Base-by-base conservation (phyloP, 1,140 invertebrate genomes). In the Bathynomus jamesi region DNA sequence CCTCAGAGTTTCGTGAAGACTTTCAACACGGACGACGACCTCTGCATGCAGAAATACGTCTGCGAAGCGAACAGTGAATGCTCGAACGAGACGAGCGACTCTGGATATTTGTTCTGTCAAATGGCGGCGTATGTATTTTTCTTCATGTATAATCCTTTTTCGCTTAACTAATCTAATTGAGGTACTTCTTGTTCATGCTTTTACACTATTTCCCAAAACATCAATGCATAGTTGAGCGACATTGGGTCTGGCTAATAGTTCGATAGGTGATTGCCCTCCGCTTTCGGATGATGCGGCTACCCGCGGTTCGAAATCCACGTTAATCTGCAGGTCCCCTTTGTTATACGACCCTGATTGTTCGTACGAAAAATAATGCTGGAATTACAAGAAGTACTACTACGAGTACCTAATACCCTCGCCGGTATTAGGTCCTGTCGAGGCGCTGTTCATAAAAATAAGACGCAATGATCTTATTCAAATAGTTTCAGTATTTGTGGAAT, bases 31-130 rank as follows among this genome's bases (percentile, higher is more conserved):
- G 85, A 86, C 21, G 89, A 94, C 78, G 90, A 92, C 77, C 85
- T 85, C 72, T 93, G 91, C 80, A 87, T 89, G 80, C 88, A 89
- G 84, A 92, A 87, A 81, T 91, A 87, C 83, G 86, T 95, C 61
- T 96, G 94, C 80, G 91, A 95, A 79, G 93, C 93, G 2, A 94
- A 91, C 80, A 89, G 86, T 25, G 92, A 94, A 80, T 95, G 93
- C 81, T 86, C 90, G n/a, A 85, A 85, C 8, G 91, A 93, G 79
- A 89, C 91, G 66, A 83, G 85, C 67, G 91, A 91, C 77, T 88
- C 89, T 73, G 91, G 89, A 75, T 90, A 91, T 78, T 87, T 95
- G 66, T 93, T 94, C 87, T 95, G 93, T 79, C 92, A 95, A 84
- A 84, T 95, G 76, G 92, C 92, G 90, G 91, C 92, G 93, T 96